Evolutionary conservation across 1,140 invertebrate genomes (phyloP), one percentile per base, ranked within the genome.

Genomic region (Procambarus virginalis): DNA sequence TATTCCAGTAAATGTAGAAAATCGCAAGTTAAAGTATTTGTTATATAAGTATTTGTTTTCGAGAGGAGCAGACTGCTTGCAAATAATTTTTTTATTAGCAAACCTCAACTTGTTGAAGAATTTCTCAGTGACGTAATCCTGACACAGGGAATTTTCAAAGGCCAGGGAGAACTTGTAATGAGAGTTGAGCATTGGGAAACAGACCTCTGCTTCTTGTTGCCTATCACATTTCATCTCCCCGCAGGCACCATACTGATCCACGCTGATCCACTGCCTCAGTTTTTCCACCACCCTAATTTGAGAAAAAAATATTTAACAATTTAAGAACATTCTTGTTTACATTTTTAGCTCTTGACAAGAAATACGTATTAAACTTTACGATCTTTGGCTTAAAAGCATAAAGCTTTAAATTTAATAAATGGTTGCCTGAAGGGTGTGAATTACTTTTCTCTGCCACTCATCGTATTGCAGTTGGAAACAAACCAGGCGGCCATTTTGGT

Each of bases 201-300:
- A 88, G 8, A 55, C 51, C 10, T 82, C 14, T 4, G 22, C 14
- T 5, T 88, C 34, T 1, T 20, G 46, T 4, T 14, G 14, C 1
- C 86, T n/a, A 1, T 60, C 17, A 75, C 86, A 88, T 8, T 75
- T 75, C 2, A 87, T 14, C 1, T 2, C 0, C 0, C 86, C 86
- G 20, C 86, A 88, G 1, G 5, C 5, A 17, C 86, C 86, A n/a
- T 75, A 81, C 5, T 80, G 45, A 58, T 87, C 85, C 73, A 99
- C 97, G 89, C 93, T 95, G 89, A 98, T 98, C 93, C 97, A 95
- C 93, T 98, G 97, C 46, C 95, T 94, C 17, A 99, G 94, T 93
- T 97, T 96, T 90, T 96, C 95, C 9, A 98, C 97, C 6, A 81
- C 8, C n/a, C 79, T 81, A 17, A 94, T n/a, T 22, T 22, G 17